Base-by-base conservation (phyloP, 1,140 invertebrate species). In the Lepidurus arcticus region DNA sequence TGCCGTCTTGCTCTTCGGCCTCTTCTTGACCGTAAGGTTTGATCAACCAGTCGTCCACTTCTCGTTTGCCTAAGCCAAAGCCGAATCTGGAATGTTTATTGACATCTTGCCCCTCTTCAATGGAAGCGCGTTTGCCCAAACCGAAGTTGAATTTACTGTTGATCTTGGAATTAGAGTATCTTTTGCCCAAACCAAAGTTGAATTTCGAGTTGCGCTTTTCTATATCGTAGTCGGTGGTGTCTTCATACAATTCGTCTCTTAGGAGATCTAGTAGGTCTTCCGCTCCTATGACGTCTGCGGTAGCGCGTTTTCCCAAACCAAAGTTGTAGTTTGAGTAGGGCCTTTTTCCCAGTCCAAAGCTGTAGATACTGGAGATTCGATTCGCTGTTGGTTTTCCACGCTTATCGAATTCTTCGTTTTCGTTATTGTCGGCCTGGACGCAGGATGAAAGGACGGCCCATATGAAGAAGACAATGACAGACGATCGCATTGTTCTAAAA, bases 401-500 rank as follows among this genome's bases (percentile, higher is more conserved):
- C 53, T 65, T 65, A 65, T 65, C 53, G 21, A 21, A 21, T 21
- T 65, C 53, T 9, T 65, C 53, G 53, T 1, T 65, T 65, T 65
- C 53, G 7, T 65, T 65, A 65, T 65, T 65, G 53, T 65, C 16
- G 16, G 53, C 53, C 16, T 65, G 53, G 6, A 65, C 53, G n/a
- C 53, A 65, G 53, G 53, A 65, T 21, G 13, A 7, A 65, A 65
- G 21, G 13, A 65, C 53, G 13, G 53, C 53, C 53, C 53, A 65
- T 13, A 65, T 7, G 21, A 65, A 4, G 53, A 65, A 65, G 53
- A 13, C 16, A 16, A 65, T 13, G 21, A 65, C 16, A 65, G 21
- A 65, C 13, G 53, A 65, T 21, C 53, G 53, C 53, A 65, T 65
- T 65, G 53, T 65, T 65, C 53, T 65, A 65, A 16, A 65, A 21